Evolutionary conservation across 37 sponge, comb jelly and placozoan genomes (phyloP).

Genomic region (Axinella damicornis): DNA sequence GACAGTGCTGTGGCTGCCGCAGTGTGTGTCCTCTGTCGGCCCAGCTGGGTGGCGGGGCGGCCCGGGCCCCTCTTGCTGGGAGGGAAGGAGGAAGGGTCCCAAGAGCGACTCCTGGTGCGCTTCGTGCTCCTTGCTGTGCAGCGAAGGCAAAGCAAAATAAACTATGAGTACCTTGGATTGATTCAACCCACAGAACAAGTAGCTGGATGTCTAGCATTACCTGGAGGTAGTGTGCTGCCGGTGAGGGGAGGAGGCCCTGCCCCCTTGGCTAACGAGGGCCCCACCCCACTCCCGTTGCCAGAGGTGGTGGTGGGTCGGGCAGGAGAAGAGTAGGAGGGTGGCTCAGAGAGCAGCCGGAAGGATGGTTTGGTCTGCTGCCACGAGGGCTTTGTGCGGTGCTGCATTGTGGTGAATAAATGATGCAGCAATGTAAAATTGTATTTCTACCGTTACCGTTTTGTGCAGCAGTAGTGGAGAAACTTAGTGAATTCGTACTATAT

Average conservation of each 20-base stretch:
- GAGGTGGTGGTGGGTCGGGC: neutral
- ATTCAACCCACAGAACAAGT: no score
- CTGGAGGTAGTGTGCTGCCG: no score
- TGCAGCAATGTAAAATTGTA: neutral
- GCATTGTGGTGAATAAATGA: neutral
- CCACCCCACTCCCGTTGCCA: neutral
- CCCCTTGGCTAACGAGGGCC: neutral
- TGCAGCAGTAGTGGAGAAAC: no score
- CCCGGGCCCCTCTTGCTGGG: slow-evolving; percentile 15
- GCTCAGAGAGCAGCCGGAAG: slow-evolving; percentile 73
- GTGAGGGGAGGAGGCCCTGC: neutral
- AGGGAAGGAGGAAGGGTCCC: slow-evolving; percentile 47
- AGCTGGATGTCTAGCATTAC: no score
- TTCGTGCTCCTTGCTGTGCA: neutral
- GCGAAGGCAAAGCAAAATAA: no score
- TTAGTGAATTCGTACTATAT: no score
- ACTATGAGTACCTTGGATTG: no score
- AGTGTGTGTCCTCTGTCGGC: slow-evolving; percentile 7
- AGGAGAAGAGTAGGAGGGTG: slow-evolving; percentile 28
- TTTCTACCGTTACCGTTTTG: no score
- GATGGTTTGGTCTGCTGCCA: slow-evolving; percentile 80
- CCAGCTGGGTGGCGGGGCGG: neutral
- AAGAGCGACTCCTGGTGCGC: slow-evolving; percentile 61
- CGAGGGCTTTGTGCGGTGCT: slow-evolving; percentile 87
- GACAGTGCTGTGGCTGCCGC: slow-evolving; percentile 5